Conservation (phyloP, 2,797 vertebrate genomes). For the Chaunax sp. region DNA sequence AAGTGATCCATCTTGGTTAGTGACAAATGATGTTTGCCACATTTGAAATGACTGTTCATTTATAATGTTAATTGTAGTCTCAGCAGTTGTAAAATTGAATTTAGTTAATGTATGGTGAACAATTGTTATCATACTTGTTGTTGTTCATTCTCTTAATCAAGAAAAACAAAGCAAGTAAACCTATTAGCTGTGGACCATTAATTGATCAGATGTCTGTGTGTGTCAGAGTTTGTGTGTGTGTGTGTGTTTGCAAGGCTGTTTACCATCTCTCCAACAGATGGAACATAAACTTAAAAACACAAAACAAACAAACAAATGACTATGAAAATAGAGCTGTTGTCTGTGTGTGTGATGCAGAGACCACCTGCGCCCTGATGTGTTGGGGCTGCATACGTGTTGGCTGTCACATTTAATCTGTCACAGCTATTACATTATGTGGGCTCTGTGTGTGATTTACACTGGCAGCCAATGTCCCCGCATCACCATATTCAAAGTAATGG, state of each 20-base stretch:
- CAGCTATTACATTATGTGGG: conserved; percentile 70
- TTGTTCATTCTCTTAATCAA: conserved; percentile 42
- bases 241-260: conserved; percentile 14
- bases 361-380: conserved; percentile 74
- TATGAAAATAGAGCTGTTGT: conserved; percentile 52
- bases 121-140: conserved; percentile 30
- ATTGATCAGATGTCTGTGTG: conserved; percentile 27
- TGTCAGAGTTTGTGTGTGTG: conserved; percentile 17
- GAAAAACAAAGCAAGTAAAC: conserved; percentile 45
- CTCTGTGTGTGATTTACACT: conserved; percentile 58
- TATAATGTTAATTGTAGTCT: conserved; percentile 38
- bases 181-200: conserved; percentile 53
- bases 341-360: conserved; percentile 16
- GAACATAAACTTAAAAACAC: conserved; percentile 49
- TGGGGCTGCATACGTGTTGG: conserved; percentile 50
- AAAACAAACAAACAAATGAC: conserved; percentile 49
- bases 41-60: conserved; percentile 39
- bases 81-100: conserved; percentile 36
- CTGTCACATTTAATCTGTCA: conserved; percentile 64
- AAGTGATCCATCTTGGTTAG: conserved; percentile 12
- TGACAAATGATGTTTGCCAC: conserved; percentile 25
- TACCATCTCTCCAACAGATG: conserved; percentile 23
- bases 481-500: conserved; percentile 74
- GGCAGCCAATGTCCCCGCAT: conserved; percentile 56
- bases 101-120: conserved; percentile 36